A percentile compares a stretch with the other conserved stretches of the same genome.
phyloP scores from a whole-genome alignment of 2,113 vertebrate species.

The Entomyzon cyanotis region DNA sequence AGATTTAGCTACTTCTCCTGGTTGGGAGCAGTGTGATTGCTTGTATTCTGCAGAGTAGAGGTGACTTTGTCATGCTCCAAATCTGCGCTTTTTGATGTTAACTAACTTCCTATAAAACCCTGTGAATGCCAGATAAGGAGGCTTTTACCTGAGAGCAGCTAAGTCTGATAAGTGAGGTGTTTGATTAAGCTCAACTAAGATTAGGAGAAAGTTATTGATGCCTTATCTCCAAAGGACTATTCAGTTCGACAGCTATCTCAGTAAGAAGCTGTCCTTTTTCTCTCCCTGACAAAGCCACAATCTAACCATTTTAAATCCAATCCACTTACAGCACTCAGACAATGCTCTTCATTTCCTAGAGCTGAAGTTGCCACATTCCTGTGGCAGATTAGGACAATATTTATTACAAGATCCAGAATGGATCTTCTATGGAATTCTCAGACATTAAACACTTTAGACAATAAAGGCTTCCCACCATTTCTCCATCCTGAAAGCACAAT shows the following conservation, averaged over 20 bases:
- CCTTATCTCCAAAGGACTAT: conserved; percentile 47
- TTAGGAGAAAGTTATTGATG: conserved; percentile 57
- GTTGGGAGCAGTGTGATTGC: neutral
- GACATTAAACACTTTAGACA: neutral
- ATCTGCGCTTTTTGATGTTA: conserved; percentile 50
- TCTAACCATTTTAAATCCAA: conserved; percentile 27
- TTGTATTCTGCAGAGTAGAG: neutral
- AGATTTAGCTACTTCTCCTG: neutral
- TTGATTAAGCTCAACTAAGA: conserved; percentile 54
- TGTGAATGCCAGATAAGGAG: conserved; percentile 44
- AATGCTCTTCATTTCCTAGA: neutral
- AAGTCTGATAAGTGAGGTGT: conserved; percentile 43
- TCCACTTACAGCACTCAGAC: conserved; percentile 5
- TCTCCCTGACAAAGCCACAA: conserved; percentile 20
- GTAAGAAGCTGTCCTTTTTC: neutral
- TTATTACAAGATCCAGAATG: neutral
- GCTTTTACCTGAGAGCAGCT: conserved; percentile 48
- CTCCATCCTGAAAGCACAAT: neutral
- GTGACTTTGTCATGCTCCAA: conserved; percentile 46
- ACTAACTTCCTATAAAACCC: conserved; percentile 51
- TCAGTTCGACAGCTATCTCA: conserved; percentile 35
- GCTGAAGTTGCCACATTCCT: neutral
- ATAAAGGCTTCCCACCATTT: neutral
- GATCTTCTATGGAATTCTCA: neutral
- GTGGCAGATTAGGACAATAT: neutral